Percentiles rank a stretch among this genome's conserved stretches.
phyloP scores from a whole-genome alignment of 2,113 vertebrate genomes.

The Sphyrna mokarran region DNA sequence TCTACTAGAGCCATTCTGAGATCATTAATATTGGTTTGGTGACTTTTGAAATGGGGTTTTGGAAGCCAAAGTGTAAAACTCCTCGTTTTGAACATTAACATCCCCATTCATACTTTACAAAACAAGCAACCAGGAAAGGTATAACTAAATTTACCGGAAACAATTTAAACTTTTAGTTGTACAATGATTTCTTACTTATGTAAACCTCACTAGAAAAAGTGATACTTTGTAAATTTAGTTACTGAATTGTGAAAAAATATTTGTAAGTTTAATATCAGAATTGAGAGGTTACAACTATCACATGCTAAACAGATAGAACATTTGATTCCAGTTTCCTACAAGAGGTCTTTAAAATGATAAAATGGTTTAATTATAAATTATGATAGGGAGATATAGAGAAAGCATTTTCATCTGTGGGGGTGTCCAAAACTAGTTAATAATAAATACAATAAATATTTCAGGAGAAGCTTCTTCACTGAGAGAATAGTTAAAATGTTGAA shows the following conservation, averaged over 20 bases:
- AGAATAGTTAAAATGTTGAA: not conserved
- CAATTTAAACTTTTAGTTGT: not conserved
- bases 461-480: not conserved
- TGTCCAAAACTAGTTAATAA: not conserved
- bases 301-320: not conserved
- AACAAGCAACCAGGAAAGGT: not conserved
- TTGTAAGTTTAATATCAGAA: not conserved
- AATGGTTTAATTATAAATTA: not conserved
- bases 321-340: not conserved
- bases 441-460: not conserved
- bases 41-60: not conserved
- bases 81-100: not conserved
- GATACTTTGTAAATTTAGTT: not conserved
- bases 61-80: not conserved
- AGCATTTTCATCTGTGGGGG: not conserved
- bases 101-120: not conserved
- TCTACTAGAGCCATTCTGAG: not conserved
- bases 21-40: not conserved
- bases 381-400: not conserved
- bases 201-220: not conserved
- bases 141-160: not conserved
- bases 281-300: not conserved
- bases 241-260: not conserved
- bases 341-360: not conserved
- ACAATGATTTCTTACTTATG: not conserved